Percentiles rank a stretch among this genome's conserved stretches.
Conservation (phyloP, 2,113 vertebrate species). For the Guaruba guarouba region DNA sequence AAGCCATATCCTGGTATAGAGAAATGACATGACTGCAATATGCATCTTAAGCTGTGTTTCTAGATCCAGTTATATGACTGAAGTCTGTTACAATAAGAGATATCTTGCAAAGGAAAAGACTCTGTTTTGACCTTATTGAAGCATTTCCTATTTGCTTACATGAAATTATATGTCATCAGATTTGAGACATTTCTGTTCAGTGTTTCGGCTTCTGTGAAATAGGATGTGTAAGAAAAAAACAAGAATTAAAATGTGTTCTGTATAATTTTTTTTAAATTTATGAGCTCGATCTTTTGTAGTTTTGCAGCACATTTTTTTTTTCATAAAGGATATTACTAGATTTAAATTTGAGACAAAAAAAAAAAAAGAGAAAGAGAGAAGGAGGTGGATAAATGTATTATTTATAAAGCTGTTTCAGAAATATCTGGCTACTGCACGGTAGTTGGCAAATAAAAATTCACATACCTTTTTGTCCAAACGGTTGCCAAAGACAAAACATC, state of each 20-base stretch:
- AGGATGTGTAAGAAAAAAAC: not conserved
- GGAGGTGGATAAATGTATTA: not conserved
- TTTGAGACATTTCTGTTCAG: not conserved
- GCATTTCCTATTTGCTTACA: not conserved
- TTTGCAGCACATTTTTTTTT: not conserved
- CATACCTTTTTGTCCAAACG: conserved; percentile 33
- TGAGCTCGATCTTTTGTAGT: not conserved
- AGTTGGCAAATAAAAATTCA: conserved; percentile 12
- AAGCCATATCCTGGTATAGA: not conserved
- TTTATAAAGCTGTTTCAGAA: conserved; percentile 8
- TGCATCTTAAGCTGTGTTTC: not conserved
- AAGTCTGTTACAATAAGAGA: not conserved
- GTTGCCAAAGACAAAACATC: conserved; percentile 38
- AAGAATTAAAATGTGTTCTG: not conserved
- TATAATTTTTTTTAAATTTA: not conserved
- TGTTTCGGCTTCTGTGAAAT: not conserved
- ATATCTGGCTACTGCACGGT: not conserved
- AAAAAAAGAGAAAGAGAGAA: not conserved
- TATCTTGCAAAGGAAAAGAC: not conserved
- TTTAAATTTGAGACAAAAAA: not conserved
- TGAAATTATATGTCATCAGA: rapidly evolving
- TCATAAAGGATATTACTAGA: not conserved
- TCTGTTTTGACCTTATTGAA: not conserved
- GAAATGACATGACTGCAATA: not conserved
- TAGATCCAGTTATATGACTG: not conserved